Evolutionary conservation across 2,888 invertebrate species (phyloP).

Genomic region (Xanthorhoe designata): DNA sequence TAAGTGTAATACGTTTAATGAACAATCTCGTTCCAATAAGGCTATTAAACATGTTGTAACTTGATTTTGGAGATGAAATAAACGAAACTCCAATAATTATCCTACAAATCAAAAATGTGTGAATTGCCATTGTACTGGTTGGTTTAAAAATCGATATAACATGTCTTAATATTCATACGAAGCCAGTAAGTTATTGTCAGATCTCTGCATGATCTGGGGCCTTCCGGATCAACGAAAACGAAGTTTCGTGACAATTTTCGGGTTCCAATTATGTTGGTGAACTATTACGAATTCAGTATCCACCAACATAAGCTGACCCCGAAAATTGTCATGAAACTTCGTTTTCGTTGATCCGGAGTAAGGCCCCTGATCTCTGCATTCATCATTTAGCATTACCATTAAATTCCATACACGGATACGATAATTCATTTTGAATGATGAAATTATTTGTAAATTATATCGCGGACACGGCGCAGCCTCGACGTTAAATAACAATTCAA

Average conservation of each 20-base stretch:
- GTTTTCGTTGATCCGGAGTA: too few relatives aligned
- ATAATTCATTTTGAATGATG: constrained; percentile 47
- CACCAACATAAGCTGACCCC: too few relatives aligned
- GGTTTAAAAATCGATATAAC: not conserved
- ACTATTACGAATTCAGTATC: too few relatives aligned
- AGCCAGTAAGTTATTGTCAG: too few relatives aligned
- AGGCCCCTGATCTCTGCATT: too few relatives aligned
- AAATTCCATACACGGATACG: constrained; percentile 37
- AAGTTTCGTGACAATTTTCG: too few relatives aligned
- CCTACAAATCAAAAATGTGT: not conserved
- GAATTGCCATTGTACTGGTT: not conserved
- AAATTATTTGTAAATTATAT: constrained; percentile 36
- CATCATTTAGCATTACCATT: not conserved
- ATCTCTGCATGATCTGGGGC: too few relatives aligned
- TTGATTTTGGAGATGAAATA: not conserved
- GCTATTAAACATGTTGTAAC: not conserved
- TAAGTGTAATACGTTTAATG: not conserved
- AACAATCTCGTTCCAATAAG: not conserved
- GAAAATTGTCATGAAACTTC: too few relatives aligned
- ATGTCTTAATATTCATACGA: not conserved
- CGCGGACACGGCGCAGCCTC: constrained; percentile 21
- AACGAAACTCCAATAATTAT: not conserved
- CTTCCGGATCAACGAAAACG: too few relatives aligned
- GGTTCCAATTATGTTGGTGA: too few relatives aligned
- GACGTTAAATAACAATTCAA: constrained; percentile 11